A percentile compares a stretch with the other conserved stretches of the same genome.
These are phyloP conservation scores for Hetaerina titia DNA, from an alignment of 2,888 invertebrate species.

Conservation along the genomic window DNA sequence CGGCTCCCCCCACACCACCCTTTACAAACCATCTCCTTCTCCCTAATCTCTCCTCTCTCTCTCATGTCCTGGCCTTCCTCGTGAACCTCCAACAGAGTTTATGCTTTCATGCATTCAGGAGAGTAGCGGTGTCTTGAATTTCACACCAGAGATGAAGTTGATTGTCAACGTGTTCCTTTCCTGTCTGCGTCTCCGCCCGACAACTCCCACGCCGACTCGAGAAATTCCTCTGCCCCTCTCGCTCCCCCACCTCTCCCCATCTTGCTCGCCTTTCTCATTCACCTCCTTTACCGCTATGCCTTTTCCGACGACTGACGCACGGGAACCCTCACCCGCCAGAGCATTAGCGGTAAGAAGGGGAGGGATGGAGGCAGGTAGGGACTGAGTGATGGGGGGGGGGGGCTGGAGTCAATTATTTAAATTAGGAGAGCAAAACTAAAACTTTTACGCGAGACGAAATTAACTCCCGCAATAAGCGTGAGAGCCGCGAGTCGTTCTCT, in stretches of 20 bases:
- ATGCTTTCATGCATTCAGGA: neutral
- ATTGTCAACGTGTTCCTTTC: conserved; percentile 1
- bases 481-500: neutral
- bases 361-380: neutral
- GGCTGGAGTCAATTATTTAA: neutral
- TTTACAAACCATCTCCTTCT: neutral
- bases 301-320: neutral
- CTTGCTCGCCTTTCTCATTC: neutral
- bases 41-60: neutral
- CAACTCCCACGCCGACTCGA: neutral
- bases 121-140: neutral
- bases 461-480: neutral
- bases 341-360: neutral
- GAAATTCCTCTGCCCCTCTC: neutral
- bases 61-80: neutral
- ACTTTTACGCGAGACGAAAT: neutral
- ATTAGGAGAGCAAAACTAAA: conserved; percentile 10
- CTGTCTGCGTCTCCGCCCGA: neutral
- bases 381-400: too few species aligned
- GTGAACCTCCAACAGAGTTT: neutral
- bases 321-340: neutral
- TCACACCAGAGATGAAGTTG: neutral
- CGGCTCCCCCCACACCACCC: neutral
- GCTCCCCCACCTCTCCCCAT: neutral
- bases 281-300: neutral